Evolutionary conservation across 2,888 invertebrate species (phyloP), one percentile per base, ranked within the genome.

Genomic region (Busseola fusca): DNA sequence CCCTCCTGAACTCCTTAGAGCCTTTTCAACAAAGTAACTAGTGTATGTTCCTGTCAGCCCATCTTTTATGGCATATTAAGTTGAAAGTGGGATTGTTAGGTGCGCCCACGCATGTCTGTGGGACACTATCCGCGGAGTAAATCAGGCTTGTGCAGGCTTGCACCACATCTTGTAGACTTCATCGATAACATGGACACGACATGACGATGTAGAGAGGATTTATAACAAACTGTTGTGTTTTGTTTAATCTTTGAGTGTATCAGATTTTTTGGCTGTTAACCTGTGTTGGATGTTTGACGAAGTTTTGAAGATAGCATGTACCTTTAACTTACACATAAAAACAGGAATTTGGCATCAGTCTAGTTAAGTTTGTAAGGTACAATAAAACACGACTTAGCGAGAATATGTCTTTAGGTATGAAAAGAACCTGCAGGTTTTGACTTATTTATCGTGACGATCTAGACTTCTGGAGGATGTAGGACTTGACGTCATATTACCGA

Each of bases 111-210:
- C 68, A 58, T 50, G 80, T 79, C 73, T 34, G 21, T 52, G 67
- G 58, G 87, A 87, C 88, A 88, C 87, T 90, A 91, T 91, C 91
- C 89, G 73, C 76, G 73, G 76, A 86, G 88, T 93, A 92, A 92
- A 92, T 93, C 91, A 90, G 86, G 82, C 87, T 91, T 91, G 89
- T 89, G 87, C 90, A 89, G 86, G 81, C 87, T 90, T 90, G 90
- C 89, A 88, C 87, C 87, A 89, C 88, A 90, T 89, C 90, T 87
- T 87, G 91, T 88, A 83, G 84, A 83, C 88, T 89, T 87, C 87
- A 87, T 90, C 89, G 87, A 90, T 89, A 90, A 91, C 88, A 86
- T 85, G 80, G 85, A 87, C 84, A 84, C 84, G 85, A 87, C 79
- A 84, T 75, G 81, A 86, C 71, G 81, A 86, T 75, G 80, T 81